Base-by-base conservation (phyloP, 2,797 vertebrate genomes). In the Hipposideros larvatus region DNA sequence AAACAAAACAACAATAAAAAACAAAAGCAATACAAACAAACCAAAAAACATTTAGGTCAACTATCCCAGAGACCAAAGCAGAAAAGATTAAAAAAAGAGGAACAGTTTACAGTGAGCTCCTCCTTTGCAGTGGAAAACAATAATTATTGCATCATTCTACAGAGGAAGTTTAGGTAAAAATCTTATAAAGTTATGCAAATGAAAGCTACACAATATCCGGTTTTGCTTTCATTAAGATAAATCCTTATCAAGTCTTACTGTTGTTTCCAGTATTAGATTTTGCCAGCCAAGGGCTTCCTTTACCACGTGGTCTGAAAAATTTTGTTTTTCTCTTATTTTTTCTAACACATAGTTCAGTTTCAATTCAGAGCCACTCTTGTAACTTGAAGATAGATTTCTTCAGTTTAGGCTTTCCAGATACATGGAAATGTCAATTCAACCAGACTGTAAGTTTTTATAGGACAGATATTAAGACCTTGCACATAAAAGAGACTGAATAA, bases 371-470 rank as follows among this genome's bases (percentile, higher is more conserved):
- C 70, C 26, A 53, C 8, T 68, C 79, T 75, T 80, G 1, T 14
- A 90, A 90, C 26, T 65, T 16, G 28, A 92, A 43, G 14, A 18
- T n/a, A 61, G n/a, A 61, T 78, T 93, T 77, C 34, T 82, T 87
- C 73, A 77, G 70, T 63, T 80, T 55, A 70, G 53, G 57, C 71
- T 90, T 94, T 89, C 79, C 3, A 77, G 92, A 93, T 37, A 93
- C 55, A 83, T 0, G 65, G 46, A 89, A 8, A 74, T n/a, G 26
- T 53, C 46, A 63, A 61, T 53, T 85, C n/a, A 43, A 48, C 6
- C 2, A 57, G 19, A 90, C 10, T 11, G 1, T 21, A 83, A 11
- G 24, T 34, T 91, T 91, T 84, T 63, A 75, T 1, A 26, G 26
- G 53, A 63, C 28, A 55, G 10, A 59, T 11, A 26, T 7, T 34